Base-by-base conservation (phyloP, 2,113 vertebrate genomes). In the Prinia subflava region DNA sequence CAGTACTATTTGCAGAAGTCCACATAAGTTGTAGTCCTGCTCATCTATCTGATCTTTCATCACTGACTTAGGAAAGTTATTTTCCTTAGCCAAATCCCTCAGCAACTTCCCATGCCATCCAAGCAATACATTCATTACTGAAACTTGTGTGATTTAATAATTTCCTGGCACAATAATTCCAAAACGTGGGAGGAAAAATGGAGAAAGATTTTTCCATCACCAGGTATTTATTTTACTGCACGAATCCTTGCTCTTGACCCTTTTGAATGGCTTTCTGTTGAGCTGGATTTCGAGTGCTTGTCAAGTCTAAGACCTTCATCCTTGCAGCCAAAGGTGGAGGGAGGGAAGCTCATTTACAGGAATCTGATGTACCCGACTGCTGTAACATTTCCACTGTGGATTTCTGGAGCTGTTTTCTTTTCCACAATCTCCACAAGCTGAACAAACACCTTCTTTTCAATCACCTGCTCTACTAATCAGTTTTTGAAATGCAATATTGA, bases 151-250 rank as follows among this genome's bases (percentile, higher is more conserved):
- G 88, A 86, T 90, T 91, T 85, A 94, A 73, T 79, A 76, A 83
- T 92, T 96, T 85, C 78, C 94, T 91, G 92, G 82, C 92, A 90
- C 22, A 49, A 13, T 30, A 46, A 79, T 79, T 93, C 60, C 41
- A 83, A 95, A 87, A 91, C 14, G 74, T 78, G 62, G 84, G 35
- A 94, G 78, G 77, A 52, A 94, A 89, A 71, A 52, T 0, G 1
- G 50, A 77, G 44, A 33, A 67, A 46, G n/a, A 64, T 60, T 94
- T 90, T 92, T 90, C 90, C 53, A 23, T 73, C 13, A 74, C 64
- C n/a, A 78, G 52, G 44, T 97, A 71, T 89, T 93, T 73, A 39
- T 63, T 91, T 90, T 88, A 46, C 31, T 83, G 50, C 35, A 50
- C 28, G 31, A 70, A 46, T 93, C 50, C 15, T 69, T 57, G 46